These are phyloP conservation scores for Lepisosteus osseus DNA, from an alignment of 2,113 vertebrate species.

Conservation along the genomic window DNA sequence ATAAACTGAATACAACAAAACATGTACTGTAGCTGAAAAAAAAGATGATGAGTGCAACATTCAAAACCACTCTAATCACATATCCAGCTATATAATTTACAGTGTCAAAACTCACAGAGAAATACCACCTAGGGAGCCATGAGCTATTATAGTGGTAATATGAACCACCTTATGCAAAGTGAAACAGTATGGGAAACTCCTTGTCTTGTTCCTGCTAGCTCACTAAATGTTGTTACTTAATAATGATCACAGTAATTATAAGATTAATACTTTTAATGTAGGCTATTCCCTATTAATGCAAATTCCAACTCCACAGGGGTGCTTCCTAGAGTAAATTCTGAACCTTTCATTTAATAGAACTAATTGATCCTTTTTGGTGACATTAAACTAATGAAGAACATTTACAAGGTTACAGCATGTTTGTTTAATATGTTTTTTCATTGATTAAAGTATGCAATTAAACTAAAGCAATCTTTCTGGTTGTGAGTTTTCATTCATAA, in stretches of 20 bases:
- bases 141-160: no score
- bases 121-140: no score
- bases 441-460: conserved; percentile 56
- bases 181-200: no score
- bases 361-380: neutral
- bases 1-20: no score
- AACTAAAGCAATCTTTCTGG: conserved; percentile 11
- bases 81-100: no score
- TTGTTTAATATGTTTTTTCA: conserved; percentile 61
- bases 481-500: no score
- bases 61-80: no score
- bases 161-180: no score
- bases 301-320: conserved; percentile 52
- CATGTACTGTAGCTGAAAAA: no score
- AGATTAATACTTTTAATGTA: neutral
- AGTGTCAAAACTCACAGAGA: no score
- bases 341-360: conserved; percentile 55
- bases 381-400: conserved; percentile 47
- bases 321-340: conserved; percentile 46
- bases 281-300: conserved; percentile 34
- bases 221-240: neutral
- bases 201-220: neutral
- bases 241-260: conserved; percentile 3
- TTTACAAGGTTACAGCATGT: conserved; percentile 61
- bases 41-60: no score